A percentile compares a stretch with the other conserved stretches of the same genome.
phyloP scores from a whole-genome alignment of 2,888 invertebrate genomes.

The Lycocerus yunnanus region DNA sequence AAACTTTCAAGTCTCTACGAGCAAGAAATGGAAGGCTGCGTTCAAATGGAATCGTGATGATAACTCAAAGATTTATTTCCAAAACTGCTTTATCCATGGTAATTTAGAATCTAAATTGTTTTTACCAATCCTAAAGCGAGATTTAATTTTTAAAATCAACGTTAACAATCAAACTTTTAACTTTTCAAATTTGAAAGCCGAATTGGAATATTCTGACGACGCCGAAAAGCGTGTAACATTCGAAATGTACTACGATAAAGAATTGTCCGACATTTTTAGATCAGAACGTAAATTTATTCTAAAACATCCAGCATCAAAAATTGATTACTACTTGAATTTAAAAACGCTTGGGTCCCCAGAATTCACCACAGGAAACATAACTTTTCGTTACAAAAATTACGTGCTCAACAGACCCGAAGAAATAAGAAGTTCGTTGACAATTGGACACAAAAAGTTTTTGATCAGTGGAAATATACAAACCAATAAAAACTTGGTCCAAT shows the following conservation, averaged over 20 bases:
- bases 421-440: slow-evolving; percentile 33
- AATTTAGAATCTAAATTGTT: slow-evolving; percentile 29
- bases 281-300: slow-evolving; percentile 32
- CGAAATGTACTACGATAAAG: slow-evolving; percentile 34
- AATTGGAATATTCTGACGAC: slow-evolving; percentile 33
- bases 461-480: slow-evolving; percentile 33
- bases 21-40: slow-evolving; percentile 8
- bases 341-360: slow-evolving; percentile 23
- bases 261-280: slow-evolving; percentile 9
- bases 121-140: slow-evolving; percentile 25
- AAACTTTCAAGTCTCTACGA: background rate
- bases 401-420: slow-evolving; percentile 22
- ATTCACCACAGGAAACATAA: slow-evolving; percentile 31
- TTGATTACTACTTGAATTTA: slow-evolving; percentile 35
- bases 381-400: slow-evolving; percentile 34
- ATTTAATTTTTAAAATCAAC: slow-evolving; percentile 32
- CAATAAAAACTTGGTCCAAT: slow-evolving; percentile 29
- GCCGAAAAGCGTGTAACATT: slow-evolving; percentile 30
- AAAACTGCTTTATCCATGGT: slow-evolving; percentile 23
- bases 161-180: slow-evolving; percentile 23
- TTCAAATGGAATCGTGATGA: slow-evolving; percentile 30
- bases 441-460: slow-evolving; percentile 34
- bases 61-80: slow-evolving; percentile 2
- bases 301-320: slow-evolving; percentile 36
- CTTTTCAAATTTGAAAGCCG: slow-evolving; percentile 23